A percentile compares a stretch with the other conserved stretches of the same genome.
Conservation (phyloP, 2,797 vertebrate genomes). For the Hozukius guyotensis region DNA sequence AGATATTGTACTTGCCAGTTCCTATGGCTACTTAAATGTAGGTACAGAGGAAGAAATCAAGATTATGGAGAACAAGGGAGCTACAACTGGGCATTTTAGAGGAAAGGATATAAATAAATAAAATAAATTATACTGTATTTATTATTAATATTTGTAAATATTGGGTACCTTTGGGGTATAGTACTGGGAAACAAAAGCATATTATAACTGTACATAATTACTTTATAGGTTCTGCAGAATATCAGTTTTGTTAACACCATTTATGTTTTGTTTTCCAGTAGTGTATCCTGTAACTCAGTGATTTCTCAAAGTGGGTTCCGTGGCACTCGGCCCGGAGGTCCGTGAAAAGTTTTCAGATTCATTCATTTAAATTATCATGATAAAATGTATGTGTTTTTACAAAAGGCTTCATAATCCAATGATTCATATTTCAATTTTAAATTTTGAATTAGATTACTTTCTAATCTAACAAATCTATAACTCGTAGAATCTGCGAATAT, state of each 20-base stretch:
- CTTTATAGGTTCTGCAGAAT: background rate
- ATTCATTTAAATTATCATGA: no score
- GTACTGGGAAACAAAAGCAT: background rate
- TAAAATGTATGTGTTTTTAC: no score
- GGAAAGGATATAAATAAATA: background rate
- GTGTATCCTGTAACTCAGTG: background rate
- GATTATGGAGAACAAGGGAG: background rate
- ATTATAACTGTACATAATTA: background rate
- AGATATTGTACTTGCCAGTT: background rate
- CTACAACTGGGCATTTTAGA: background rate
- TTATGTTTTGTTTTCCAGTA: background rate
- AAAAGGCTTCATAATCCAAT: no score
- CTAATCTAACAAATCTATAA: no score
- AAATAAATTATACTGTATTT: background rate
- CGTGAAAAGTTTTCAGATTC: no score
- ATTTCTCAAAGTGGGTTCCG: background rate
- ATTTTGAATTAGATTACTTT: no score
- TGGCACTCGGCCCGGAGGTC: background rate
- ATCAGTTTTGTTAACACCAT: background rate
- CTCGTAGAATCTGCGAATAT: no score
- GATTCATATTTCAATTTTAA: no score
- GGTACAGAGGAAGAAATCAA: background rate
- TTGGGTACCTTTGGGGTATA: background rate
- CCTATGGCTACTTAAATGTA: background rate
- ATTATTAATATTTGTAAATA: background rate